A percentile compares a stretch with the other conserved stretches of the same genome.
These are phyloP conservation scores for Eristalinus sepulchralis DNA, from an alignment of 2,888 invertebrate genomes.

Conservation along the genomic window DNA sequence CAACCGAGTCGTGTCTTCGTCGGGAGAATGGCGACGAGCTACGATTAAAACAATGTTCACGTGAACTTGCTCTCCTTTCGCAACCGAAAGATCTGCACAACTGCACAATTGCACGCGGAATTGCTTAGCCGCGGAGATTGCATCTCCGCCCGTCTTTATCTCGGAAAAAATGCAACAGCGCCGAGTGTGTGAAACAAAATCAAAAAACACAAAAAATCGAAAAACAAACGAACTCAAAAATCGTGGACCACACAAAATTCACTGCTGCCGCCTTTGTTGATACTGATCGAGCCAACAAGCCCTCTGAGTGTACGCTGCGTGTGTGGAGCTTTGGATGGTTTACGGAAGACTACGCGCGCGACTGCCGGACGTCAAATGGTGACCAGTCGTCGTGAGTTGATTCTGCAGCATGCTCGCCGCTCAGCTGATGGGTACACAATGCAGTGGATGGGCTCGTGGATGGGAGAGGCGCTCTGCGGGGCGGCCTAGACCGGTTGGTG, in stretches of 20 bases:
- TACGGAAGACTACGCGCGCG: constrained; percentile 67
- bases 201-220: neutral
- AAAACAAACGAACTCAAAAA: neutral
- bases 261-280: neutral
- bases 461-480: neutral
- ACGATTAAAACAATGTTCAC: constrained; percentile 36
- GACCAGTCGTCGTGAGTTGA: constrained; percentile 31
- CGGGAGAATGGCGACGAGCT: constrained; percentile 2
- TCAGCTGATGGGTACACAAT: constrained; percentile 39
- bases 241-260: constrained; percentile 43
- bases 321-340: constrained; percentile 60
- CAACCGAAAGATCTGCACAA: constrained; percentile 27
- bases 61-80: constrained; percentile 53
- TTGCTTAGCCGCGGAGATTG: neutral
- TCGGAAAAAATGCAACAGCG: constrained; percentile 7
- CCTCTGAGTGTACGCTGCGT: constrained; percentile 2
- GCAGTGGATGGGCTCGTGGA: neutral
- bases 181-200: neutral
- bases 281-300: constrained; percentile 12
- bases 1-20: neutral
- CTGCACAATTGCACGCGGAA: constrained; percentile 24
- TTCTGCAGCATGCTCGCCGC: constrained; percentile 35
- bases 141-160: constrained; percentile 43
- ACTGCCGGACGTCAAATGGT: constrained; percentile 56
- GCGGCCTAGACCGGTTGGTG: constrained; percentile 19